Evolutionary conservation across 2,888 invertebrate species (phyloP), one percentile per base, ranked within the genome.

Genomic region (Ichneumoninae sp.): DNA sequence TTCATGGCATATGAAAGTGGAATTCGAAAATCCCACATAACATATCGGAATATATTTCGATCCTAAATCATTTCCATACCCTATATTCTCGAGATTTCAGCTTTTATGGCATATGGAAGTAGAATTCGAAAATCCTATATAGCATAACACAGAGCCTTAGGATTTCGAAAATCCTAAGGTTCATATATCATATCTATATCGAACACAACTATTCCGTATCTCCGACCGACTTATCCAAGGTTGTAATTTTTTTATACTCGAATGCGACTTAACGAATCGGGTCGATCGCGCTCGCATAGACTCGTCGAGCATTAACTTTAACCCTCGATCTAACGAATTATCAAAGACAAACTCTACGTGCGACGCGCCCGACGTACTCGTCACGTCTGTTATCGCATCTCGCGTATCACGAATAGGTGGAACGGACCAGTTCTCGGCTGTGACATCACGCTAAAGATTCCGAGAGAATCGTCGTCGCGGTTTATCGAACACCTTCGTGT

Each of bases 391-490:
- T 73, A 79, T 79, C 79, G 66, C 36, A 66, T 54, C 44, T 16
- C 3, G 60, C 47, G 68, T 68, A 57, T 33, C 73, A 8, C 47
- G 40, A 40, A n/a, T 30, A 26, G 60, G 63, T 47, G 16, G 36
- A 40, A 16, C 73, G 22, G 22, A 19, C 77, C 57, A 47, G 63
- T 50, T 74, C 54, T 54, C 30, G 73, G 52, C 63, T 71, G 47
- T 83, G 83, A 83, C 83, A 71, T 83, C 83, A 83, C 83, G 79
- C 75, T 33, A 83, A 78, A 83, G 73, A 78, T 83, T 83, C 83
- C 83, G 63, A 69, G 78, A 60, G 68, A 70, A 63, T 76, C 76
- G 26, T 69, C 44, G 70, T 74, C 57, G 71, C 63, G 71, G 36
- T 76, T 54, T 76, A 66, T 80, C 79, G 75, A 36, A 65, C 79